Percentiles rank a stretch among this genome's conserved stretches.
Evolutionary conservation across 2,113 vertebrate genomes (phyloP).

Genomic region (Uropsilus gracilis): DNA sequence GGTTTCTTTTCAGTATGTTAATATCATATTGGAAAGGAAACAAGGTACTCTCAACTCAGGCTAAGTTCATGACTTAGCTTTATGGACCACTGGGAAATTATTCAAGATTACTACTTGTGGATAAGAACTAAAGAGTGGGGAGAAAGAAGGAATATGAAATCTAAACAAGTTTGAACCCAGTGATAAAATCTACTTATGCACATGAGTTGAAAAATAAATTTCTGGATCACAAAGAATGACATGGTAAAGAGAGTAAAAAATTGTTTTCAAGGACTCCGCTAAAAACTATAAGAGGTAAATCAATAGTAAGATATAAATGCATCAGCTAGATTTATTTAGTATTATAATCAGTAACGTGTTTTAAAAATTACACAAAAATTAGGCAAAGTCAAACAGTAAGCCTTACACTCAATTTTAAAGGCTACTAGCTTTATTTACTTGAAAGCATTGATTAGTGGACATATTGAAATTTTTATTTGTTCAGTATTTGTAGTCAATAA

Average conservation of each 20-base stretch:
- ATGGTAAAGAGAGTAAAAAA: not conserved
- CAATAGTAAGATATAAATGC: not conserved
- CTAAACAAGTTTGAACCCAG: conserved; percentile 34
- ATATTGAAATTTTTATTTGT: too few relatives aligned
- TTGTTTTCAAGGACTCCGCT: not conserved
- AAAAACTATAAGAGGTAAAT: not conserved
- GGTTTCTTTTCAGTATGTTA: conserved; percentile 33
- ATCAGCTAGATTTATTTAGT: too few relatives aligned
- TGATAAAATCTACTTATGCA: conserved; percentile 46
- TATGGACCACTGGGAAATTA: conserved; percentile 33
- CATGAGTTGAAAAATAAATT: conserved; percentile 13
- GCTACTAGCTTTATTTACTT: too few relatives aligned
- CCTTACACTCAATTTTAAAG: too few relatives aligned
- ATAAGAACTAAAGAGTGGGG: not conserved
- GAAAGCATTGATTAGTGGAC: too few relatives aligned
- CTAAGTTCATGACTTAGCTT: conserved; percentile 15
- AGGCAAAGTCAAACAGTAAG: too few relatives aligned
- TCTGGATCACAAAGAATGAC: not conserved
- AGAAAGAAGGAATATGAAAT: conserved; percentile 8
- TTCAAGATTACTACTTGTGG: not conserved
- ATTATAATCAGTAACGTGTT: too few relatives aligned
- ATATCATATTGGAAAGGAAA: conserved; percentile 39
- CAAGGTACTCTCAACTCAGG: not conserved
- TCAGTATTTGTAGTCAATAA: too few relatives aligned
- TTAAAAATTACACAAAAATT: too few relatives aligned